Evolutionary conservation across 2,113 vertebrate species (phyloP), one percentile per base, ranked within the genome.

Genomic region (Myiopsitta monachus): DNA sequence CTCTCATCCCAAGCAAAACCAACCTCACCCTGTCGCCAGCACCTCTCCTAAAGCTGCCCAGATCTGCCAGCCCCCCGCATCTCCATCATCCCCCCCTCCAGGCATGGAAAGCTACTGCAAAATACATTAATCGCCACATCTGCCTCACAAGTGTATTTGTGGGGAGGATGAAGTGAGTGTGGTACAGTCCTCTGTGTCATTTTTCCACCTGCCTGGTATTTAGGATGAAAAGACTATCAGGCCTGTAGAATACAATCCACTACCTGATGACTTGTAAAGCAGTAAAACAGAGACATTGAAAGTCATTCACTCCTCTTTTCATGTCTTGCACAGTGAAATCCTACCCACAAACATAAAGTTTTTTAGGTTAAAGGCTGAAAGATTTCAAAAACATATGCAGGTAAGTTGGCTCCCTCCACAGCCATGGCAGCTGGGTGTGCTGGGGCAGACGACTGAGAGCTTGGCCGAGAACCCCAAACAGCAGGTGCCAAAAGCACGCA

Each of bases 201-300:
- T 95, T 87, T 90, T 87, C 81, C 83, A 92, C 83, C 66, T 89
- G 83, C 44, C 80, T 88, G 43, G 19, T 75, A 49, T 69, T 92
- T 57, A 68, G 62, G 73, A 66, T 87, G 47, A 88, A 88, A 95
- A 61, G 52, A 79, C 64, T 47, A 52, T 88, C 66, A 64, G 66
- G 66, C 57, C 86, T 11, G 3, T 94, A 95, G 93, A 96, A 96
- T 11, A 87, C 49, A 92, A 94, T 82, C 86, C 66, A 91, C 95
- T 96, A 28, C 1, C 0, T 17, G 47, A 84, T 38, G 51, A 94
- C 66, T 95, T 94, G 88, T 88, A 86, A 93, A 88, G 95, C 2
- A 3, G 64, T 94, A 94, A 84, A 94, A 94, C 0, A 7, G 73
- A 84, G 88, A 87, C 73, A 57, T 14, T 92, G 76, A 72, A 89